A percentile compares a stretch with the other conserved stretches of the same genome.
These are phyloP conservation scores for Strigamia crassipes DNA, from an alignment of 2,888 invertebrate species.

Conservation along the genomic window DNA sequence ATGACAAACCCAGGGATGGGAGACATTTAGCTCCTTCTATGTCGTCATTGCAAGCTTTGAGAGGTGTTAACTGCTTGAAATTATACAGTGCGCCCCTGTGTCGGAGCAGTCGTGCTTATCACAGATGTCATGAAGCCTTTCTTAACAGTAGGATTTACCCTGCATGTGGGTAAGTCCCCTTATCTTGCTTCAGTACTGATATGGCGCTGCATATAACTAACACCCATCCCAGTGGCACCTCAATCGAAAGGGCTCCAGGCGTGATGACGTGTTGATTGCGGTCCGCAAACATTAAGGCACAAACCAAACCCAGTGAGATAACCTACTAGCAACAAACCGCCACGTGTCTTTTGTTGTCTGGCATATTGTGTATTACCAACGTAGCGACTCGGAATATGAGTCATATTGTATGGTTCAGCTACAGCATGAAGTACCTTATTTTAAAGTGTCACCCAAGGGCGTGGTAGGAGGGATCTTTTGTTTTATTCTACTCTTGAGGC, in stretches of 20 bases:
- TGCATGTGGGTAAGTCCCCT: conserved; percentile 40
- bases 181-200: conserved; percentile 19
- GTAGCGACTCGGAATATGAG: conserved; percentile 2
- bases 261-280: conserved; percentile 35
- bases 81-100: conserved; percentile 18
- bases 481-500: conserved; percentile 32
- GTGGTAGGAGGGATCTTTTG: conserved; percentile 6
- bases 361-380: background rate
- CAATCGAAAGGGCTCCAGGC: conserved; percentile 33
- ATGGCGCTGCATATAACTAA: conserved; percentile 40
- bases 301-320: conserved; percentile 31
- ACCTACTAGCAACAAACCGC: conserved; percentile 13
- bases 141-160: conserved; percentile 42
- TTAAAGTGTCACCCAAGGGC: conserved; percentile 30
- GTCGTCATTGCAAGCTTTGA: conserved; percentile 7
- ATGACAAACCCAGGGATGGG: background rate
- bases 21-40: background rate
- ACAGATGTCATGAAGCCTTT: conserved; percentile 37
- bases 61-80: conserved; percentile 38
- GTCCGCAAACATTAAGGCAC: conserved; percentile 29
- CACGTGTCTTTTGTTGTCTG: conserved; percentile 26
- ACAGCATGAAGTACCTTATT: background rate
- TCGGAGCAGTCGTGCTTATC: conserved; percentile 17
- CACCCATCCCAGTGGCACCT: conserved; percentile 31
- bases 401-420: background rate